These are phyloP conservation scores for Leucopsar rothschildi DNA, from an alignment of 2,113 vertebrate species.

Conservation along the genomic window DNA sequence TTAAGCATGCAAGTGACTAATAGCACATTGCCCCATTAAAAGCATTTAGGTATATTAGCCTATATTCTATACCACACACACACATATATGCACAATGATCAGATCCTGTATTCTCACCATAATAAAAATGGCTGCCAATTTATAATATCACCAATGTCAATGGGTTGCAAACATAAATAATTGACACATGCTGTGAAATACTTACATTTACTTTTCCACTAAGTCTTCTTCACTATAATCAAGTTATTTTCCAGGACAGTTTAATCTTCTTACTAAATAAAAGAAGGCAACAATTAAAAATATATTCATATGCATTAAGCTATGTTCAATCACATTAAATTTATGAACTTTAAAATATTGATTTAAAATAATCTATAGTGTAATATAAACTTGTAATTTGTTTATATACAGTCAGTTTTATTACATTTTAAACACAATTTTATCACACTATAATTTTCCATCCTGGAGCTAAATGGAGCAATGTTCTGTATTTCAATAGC, in stretches of 20 bases:
- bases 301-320: background rate
- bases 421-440: slow-evolving; percentile 30
- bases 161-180: background rate
- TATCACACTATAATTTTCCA: slow-evolving; percentile 12
- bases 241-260: slow-evolving; percentile 55
- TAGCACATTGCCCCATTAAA: background rate
- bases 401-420: slow-evolving; percentile 21
- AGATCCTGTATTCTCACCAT: background rate
- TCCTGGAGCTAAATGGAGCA: background rate
- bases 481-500: slow-evolving; percentile 10
- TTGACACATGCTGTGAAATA: background rate
- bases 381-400: slow-evolving; percentile 6
- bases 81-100: background rate
- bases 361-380: background rate
- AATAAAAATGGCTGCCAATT: background rate
- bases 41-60: background rate
- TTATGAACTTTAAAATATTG: slow-evolving; percentile 22
- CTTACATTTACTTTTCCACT: slow-evolving; percentile 59
- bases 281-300: slow-evolving; percentile 25
- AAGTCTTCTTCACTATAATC: slow-evolving; percentile 33
- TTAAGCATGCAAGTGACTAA: background rate
- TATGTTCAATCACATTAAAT: background rate
- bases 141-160: background rate
- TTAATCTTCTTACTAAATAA: slow-evolving; percentile 48
- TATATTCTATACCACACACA: background rate